phyloP scores from a whole-genome alignment of 1,140 invertebrate species.

The Caenorhabditis remanei region DNA sequence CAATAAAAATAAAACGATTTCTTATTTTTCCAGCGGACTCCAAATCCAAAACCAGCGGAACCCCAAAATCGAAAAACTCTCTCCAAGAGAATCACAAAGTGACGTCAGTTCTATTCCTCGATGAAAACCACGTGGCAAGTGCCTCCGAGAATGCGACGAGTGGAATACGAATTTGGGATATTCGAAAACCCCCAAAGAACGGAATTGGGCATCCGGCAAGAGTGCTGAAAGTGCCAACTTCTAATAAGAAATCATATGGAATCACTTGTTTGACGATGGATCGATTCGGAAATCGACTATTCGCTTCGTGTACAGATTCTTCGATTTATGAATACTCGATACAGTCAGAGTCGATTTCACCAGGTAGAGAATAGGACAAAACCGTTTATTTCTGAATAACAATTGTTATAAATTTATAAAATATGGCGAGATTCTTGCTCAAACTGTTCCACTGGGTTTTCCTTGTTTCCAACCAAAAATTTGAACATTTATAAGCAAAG shows the following conservation, averaged over 20 bases:
- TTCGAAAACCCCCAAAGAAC: conserved; percentile 13
- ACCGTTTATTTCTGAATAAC: background rate
- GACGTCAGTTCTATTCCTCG: conserved; percentile 18
- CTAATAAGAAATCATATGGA: conserved; percentile 36
- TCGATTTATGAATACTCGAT: conserved; percentile 39
- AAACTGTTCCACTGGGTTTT: no score
- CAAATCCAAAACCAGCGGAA: background rate
- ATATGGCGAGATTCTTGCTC: no score
- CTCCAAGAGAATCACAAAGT: background rate
- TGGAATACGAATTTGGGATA: conserved; percentile 28
- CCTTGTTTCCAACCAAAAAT: no score
- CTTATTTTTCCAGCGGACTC: background rate
- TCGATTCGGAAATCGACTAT: conserved; percentile 5
- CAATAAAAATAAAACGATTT: background rate
- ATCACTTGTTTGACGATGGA: conserved; percentile 23
- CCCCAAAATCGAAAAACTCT: conserved; percentile 16
- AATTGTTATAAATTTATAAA: no score
- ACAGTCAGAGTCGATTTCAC: background rate
- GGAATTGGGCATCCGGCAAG: background rate
- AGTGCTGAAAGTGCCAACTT: conserved; percentile 18
- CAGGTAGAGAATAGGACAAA: background rate
- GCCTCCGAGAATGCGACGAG: conserved; percentile 17
- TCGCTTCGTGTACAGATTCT: conserved; percentile 28
- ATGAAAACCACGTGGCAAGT: conserved; percentile 4
- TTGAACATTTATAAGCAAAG: no score